These are phyloP conservation scores for Brienomyrus brachyistius DNA, from an alignment of 2,113 vertebrate species.

Conservation along the genomic window DNA sequence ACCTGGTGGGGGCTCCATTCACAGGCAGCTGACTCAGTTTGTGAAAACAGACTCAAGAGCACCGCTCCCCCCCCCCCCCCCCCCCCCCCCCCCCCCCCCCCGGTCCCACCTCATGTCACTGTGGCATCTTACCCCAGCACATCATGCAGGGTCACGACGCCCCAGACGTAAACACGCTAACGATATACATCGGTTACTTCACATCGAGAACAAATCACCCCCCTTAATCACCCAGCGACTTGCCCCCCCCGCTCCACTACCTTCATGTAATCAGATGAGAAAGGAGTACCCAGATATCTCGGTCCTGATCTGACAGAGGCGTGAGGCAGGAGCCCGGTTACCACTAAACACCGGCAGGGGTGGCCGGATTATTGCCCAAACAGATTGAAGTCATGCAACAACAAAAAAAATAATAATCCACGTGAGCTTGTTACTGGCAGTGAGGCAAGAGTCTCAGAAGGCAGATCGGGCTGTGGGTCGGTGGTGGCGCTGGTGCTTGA, in stretches of 20 bases:
- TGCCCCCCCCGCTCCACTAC: background rate
- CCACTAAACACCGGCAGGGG: conserved; percentile 1
- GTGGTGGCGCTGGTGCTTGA: background rate
- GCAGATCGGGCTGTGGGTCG: background rate
- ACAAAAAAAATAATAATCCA: conserved; percentile 20
- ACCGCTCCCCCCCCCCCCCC: too few species aligned
- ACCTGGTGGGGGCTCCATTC: background rate
- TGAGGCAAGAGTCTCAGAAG: conserved; percentile 25
- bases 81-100: too few species aligned
- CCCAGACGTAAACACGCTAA: background rate
- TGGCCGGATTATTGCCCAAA: conserved; percentile 21
- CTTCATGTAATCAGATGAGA: background rate
- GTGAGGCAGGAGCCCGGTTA: background rate
- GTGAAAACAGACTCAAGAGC: background rate
- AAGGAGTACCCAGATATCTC: background rate
- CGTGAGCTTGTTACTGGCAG: conserved; percentile 30
- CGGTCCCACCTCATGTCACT: background rate
- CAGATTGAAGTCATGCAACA: conserved; percentile 40
- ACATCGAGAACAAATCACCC: background rate
- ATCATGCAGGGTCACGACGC: background rate
- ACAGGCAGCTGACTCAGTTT: background rate
- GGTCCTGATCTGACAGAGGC: background rate
- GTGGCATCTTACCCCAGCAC: background rate
- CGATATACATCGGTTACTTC: background rate
- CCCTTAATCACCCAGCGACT: background rate